These are phyloP conservation scores for Coturnix japonica DNA, from an alignment of 2,113 vertebrate genomes.

Conservation along the genomic window DNA sequence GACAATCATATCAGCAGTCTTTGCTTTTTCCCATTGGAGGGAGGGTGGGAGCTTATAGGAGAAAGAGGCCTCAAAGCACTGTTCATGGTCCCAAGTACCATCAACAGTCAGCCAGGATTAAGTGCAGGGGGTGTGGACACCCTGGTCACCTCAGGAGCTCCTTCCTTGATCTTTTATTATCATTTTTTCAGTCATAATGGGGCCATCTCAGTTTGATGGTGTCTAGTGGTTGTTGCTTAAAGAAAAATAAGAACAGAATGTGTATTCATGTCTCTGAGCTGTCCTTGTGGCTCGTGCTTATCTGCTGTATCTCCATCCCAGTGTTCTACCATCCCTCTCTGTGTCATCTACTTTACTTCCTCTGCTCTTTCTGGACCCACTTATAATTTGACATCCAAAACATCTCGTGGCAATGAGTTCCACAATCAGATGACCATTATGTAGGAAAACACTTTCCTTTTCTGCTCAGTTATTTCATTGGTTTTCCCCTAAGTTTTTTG, in stretches of 20 bases:
- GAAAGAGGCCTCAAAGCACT: neutral
- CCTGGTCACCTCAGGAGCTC: neutral
- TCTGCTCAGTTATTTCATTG: neutral
- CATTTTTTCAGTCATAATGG: neutral
- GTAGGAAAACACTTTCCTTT: constrained; percentile 14
- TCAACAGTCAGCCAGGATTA: neutral
- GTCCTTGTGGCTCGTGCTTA: neutral
- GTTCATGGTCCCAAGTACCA: neutral
- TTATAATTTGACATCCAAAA: neutral
- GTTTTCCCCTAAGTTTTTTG: neutral
- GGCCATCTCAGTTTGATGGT: neutral
- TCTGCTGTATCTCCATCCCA: neutral
- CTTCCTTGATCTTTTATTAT: neutral
- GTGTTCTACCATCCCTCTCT: neutral
- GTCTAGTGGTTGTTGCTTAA: neutral
- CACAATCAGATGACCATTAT: neutral
- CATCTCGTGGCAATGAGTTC: neutral
- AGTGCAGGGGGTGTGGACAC: neutral
- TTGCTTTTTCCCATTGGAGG: neutral
- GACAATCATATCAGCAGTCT: neutral
- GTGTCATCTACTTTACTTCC: neutral
- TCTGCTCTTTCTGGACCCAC: neutral
- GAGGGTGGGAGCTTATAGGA: neutral
- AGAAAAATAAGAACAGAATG: neutral
- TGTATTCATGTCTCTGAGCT: neutral